Conservation (phyloP, 2,888 invertebrate species). For the Lagria hirta region DNA sequence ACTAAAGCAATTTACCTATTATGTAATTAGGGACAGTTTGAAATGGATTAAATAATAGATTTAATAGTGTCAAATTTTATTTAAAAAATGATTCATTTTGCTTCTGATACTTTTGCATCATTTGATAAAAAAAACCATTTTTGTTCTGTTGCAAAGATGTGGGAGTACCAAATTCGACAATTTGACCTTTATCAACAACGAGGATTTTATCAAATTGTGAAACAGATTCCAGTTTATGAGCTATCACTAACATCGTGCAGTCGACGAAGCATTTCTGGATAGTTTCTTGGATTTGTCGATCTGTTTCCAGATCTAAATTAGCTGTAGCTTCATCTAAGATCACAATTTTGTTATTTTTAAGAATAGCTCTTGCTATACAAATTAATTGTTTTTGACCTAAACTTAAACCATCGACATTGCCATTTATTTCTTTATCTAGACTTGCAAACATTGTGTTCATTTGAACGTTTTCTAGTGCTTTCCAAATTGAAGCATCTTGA, state of each 20-base stretch:
- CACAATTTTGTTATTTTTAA: constrained; percentile 50
- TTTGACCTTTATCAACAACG: constrained; percentile 75
- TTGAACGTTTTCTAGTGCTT: constrained; percentile 76
- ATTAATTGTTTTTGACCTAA: constrained; percentile 64
- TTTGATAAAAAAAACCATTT: constrained; percentile 25
- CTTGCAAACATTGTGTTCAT: constrained; percentile 67
- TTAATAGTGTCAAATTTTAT: no score
- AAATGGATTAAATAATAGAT: no score
- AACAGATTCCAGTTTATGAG: constrained; percentile 80
- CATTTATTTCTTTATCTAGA: constrained; percentile 68
- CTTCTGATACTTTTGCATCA: no score
- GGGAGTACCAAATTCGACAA: constrained; percentile 78
- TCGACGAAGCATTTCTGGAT: constrained; percentile 71
- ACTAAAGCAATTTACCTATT: no score
- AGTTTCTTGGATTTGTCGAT: constrained; percentile 72
- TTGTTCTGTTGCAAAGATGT: constrained; percentile 44
- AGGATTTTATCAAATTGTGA: constrained; percentile 82
- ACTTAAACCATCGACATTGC: constrained; percentile 56
- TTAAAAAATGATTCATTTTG: no score
- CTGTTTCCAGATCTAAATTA: constrained; percentile 77
- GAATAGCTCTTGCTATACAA: constrained; percentile 65
- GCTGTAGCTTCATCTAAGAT: constrained; percentile 73
- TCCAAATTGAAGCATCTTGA: constrained; percentile 76
- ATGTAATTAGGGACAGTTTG: no score
- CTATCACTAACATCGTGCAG: constrained; percentile 81